phyloP scores from a whole-genome alignment of 2,113 vertebrate species.

The Fregata magnificens region DNA sequence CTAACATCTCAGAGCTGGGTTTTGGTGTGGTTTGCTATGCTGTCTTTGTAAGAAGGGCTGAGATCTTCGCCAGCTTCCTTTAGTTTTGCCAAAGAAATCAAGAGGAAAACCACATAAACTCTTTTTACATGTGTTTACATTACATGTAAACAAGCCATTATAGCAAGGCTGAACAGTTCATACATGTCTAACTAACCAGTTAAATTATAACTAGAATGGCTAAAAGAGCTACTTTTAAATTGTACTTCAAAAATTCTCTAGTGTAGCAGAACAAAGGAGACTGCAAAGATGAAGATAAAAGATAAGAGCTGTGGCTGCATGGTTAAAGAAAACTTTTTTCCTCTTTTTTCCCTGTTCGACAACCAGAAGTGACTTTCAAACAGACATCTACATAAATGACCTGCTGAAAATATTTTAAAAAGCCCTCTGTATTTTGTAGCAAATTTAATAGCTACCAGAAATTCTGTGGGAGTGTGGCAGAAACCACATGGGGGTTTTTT shows the following conservation, averaged over 20 bases:
- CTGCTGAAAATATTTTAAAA: background rate
- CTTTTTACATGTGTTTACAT: background rate
- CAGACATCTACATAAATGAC: background rate
- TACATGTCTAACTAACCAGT: background rate
- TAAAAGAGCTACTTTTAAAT: background rate
- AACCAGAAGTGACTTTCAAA: background rate
- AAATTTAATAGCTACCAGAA: background rate
- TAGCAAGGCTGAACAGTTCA: background rate
- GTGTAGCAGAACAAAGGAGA: background rate
- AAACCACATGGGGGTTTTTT: accelerated
- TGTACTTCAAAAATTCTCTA: background rate
- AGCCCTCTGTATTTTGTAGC: background rate
- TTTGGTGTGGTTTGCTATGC: background rate
- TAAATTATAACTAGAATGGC: background rate
- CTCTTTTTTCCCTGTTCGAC: background rate
- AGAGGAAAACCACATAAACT: background rate
- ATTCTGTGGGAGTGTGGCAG: background rate
- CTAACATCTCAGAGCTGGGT: background rate
- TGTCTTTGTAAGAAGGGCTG: background rate
- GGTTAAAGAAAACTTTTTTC: background rate
- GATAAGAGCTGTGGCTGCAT: background rate
- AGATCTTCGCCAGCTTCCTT: background rate
- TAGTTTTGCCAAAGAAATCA: background rate
- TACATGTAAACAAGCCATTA: background rate
- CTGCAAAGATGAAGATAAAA: background rate